Percentiles rank a stretch among this genome's conserved stretches.
phyloP scores from a whole-genome alignment of 2,797 vertebrate genomes.

The Gastrophryne carolinensis region DNA sequence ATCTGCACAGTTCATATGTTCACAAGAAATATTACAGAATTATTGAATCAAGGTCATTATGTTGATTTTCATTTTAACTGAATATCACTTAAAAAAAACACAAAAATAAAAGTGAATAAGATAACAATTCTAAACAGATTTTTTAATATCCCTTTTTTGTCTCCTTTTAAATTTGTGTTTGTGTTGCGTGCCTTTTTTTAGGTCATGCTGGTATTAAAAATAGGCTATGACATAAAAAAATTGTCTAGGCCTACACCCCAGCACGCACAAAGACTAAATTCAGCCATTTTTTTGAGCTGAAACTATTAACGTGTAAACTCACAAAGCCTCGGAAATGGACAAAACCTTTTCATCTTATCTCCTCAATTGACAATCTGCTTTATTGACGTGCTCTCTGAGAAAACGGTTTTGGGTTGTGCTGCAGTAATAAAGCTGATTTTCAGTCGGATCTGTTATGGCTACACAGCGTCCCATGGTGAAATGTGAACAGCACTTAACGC shows the following conservation, averaged over 20 bases:
- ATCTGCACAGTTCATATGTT: too few species aligned
- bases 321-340: neutral
- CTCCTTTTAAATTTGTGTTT: too few species aligned
- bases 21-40: too few species aligned
- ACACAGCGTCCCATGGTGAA: slow-evolving; percentile 1
- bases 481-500: slow-evolving; percentile 17
- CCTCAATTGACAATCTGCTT: slow-evolving; percentile 37
- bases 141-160: too few species aligned
- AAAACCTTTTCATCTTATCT: slow-evolving; percentile 41
- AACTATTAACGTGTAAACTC: slow-evolving; percentile 12
- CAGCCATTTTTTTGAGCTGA: neutral
- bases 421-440: slow-evolving; percentile 33
- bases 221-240: too few species aligned
- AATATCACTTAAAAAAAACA: too few species aligned
- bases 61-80: too few species aligned
- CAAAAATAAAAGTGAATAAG: too few species aligned
- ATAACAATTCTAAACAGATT: too few species aligned
- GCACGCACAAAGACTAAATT: neutral
- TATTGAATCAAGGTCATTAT: too few species aligned
- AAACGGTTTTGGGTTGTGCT: slow-evolving; percentile 30
- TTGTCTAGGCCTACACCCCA: neutral
- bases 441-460: slow-evolving; percentile 29
- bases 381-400: slow-evolving; percentile 14
- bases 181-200: too few species aligned
- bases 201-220: too few species aligned